These are phyloP conservation scores for Amphilophus citrinellus DNA, from an alignment of 2,113 vertebrate species.

Conservation along the genomic window DNA sequence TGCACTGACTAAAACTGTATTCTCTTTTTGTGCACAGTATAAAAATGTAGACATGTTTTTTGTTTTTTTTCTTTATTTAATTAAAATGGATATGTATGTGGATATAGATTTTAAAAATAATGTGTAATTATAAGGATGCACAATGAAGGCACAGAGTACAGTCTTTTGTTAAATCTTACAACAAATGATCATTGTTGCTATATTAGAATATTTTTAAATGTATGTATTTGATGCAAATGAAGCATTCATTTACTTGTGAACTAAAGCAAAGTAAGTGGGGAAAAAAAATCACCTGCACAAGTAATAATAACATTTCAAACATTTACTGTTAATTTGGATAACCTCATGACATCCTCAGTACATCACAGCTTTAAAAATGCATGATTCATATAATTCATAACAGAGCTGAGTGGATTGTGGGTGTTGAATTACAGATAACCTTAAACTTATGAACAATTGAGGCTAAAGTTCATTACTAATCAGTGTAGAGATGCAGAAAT, in stretches of 20 bases:
- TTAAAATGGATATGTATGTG: not conserved
- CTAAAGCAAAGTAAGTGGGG: not conserved
- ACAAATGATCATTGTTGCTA: not conserved
- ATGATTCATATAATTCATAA: constrained; percentile 28
- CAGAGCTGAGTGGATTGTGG: constrained; percentile 25
- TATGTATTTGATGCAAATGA: not conserved
- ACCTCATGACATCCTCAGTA: constrained; percentile 31
- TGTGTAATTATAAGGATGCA: not conserved
- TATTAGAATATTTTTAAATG: not conserved
- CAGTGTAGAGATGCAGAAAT: constrained; percentile 3
- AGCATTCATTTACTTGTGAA: not conserved
- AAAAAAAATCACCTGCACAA: not conserved
- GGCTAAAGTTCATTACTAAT: not conserved
- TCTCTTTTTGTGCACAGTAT: not conserved
- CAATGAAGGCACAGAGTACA: not conserved
- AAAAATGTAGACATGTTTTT: not conserved
- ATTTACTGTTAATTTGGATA: constrained; percentile 23
- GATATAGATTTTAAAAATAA: not conserved
- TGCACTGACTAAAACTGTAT: too few relatives aligned
- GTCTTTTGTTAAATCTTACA: not conserved
- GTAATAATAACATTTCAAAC: constrained; percentile 13
- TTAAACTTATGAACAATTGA: constrained; percentile 30
- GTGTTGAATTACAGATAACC: constrained; percentile 28
- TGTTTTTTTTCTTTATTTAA: not conserved
- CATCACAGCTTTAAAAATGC: constrained; percentile 10